Percentiles rank a stretch among this genome's conserved stretches.
phyloP scores from a whole-genome alignment of 1,140 invertebrate genomes.

The Lepidurus arcticus region DNA sequence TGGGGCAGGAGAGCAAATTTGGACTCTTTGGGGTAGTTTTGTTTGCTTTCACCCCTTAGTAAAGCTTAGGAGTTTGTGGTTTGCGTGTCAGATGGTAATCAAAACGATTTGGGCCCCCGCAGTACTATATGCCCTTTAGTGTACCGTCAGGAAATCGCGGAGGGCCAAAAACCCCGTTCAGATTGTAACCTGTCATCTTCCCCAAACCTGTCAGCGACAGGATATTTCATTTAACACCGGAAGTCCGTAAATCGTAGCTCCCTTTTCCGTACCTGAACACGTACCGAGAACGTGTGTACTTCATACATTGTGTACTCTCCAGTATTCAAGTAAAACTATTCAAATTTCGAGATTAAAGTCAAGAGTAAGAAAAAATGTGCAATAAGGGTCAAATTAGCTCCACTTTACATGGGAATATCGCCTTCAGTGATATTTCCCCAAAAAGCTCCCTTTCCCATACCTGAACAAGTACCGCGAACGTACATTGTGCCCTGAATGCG shows the following conservation, averaged over 20 bases:
- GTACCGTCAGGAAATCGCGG: neutral
- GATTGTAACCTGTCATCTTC: slow-evolving; percentile 15
- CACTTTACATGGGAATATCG: too few species aligned
- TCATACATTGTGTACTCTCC: neutral
- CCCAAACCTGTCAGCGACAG: slow-evolving; percentile 20
- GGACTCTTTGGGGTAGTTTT: neutral
- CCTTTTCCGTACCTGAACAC: neutral
- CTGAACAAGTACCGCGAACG: neutral
- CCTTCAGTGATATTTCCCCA: too few species aligned
- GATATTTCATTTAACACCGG: slow-evolving; percentile 19
- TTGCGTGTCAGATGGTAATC: slow-evolving; percentile 6
- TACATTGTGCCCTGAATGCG: neutral
- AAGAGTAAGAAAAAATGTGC: too few species aligned
- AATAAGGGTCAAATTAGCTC: too few species aligned
- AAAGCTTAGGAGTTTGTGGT: neutral
- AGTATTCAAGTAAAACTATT: neutral
- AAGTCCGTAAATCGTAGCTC: slow-evolving; percentile 19
- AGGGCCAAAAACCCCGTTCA: neutral
- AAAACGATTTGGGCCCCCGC: neutral
- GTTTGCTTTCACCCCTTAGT: neutral
- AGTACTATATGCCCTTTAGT: neutral
- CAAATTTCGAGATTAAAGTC: neutral
- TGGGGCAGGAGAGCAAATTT: too few species aligned
- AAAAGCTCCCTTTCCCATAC: neutral
- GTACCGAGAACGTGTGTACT: neutral